phyloP scores from a whole-genome alignment of 2,888 invertebrate species.

The Xestia rhomboidea region DNA sequence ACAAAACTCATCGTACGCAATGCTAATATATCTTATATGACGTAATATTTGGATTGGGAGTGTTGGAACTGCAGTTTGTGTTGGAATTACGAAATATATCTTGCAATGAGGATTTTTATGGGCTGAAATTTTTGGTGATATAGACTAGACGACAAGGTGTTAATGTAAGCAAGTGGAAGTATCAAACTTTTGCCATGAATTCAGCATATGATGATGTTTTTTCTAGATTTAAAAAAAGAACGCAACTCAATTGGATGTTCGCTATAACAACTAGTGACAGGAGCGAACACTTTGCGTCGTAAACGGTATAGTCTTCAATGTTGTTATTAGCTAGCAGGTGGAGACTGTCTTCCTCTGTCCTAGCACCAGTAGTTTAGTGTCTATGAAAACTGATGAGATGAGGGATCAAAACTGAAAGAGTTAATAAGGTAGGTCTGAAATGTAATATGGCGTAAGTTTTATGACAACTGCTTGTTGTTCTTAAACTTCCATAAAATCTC shows the following conservation, averaged over 20 bases:
- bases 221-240: too few species aligned
- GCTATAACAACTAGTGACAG: not conserved
- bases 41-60: conserved; percentile 60
- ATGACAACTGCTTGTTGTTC: not conserved
- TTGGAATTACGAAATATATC: conserved; percentile 46
- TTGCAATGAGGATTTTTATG: conserved; percentile 9
- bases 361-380: not conserved
- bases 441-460: not conserved
- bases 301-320: not conserved
- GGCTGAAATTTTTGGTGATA: conserved; percentile 6
- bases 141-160: too few species aligned
- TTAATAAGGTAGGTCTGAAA: not conserved
- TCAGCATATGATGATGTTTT: too few species aligned
- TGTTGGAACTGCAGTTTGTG: conserved; percentile 57
- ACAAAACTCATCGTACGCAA: conserved; percentile 67
- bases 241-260: too few species aligned
- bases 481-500: conserved; percentile 2
- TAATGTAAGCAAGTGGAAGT: too few species aligned
- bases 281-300: not conserved
- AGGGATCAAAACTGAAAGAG: not conserved
- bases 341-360: not conserved
- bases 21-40: conserved; percentile 66
- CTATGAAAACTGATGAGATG: not conserved
- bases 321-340: not conserved
- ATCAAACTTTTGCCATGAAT: not conserved